Evolutionary conservation across 2,113 vertebrate species (phyloP), one percentile per base, ranked within the genome.

Genomic region (Onychostoma macrolepis): DNA sequence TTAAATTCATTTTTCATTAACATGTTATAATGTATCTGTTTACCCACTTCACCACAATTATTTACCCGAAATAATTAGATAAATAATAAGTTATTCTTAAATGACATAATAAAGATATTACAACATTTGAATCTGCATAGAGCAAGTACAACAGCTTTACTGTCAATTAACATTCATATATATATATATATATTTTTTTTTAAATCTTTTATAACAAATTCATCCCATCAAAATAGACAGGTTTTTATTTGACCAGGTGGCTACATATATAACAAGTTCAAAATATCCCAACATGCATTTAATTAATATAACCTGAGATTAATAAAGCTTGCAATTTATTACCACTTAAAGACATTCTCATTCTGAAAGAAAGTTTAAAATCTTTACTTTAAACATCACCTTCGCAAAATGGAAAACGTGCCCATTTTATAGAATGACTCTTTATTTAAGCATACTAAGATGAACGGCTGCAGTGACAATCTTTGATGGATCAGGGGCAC

Each of bases 401-500:
- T 78, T 50, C 26, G 19, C 15, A 21, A 53, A 78, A 53, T 33
- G 26, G 12, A 50, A 53, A 78, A 78, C 15, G n/a, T 17, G 30
- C 17, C 45, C 1, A 6, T 53, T 30, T 53, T 4, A 78, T 33
- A 53, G 28, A 91, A 92, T 92, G 74, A 63, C 76, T 82, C 65
- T 86, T 80, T 88, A 94, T 94, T 95, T 93, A 93, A 93, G 91
- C 95, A 93, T 90, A 90, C 92, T 90, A 93, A 96, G 95, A 96
- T 95, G 95, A 96, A 96, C 91, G 92, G 90, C 89, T 91, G 91
- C 93, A 93, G 92, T 91, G 94, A 93, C 93, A 94, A 92, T 92
- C 92, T 95, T 94, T 96, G 96, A 96, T 96, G 92, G 94, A 92
- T 94, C 88, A 93, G 93, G 94, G 93, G 92, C 90, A 94, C 93